Evolutionary conservation across 1,140 invertebrate species (phyloP), one percentile per base, ranked within the genome.

Genomic region (Uloborus diversus): DNA sequence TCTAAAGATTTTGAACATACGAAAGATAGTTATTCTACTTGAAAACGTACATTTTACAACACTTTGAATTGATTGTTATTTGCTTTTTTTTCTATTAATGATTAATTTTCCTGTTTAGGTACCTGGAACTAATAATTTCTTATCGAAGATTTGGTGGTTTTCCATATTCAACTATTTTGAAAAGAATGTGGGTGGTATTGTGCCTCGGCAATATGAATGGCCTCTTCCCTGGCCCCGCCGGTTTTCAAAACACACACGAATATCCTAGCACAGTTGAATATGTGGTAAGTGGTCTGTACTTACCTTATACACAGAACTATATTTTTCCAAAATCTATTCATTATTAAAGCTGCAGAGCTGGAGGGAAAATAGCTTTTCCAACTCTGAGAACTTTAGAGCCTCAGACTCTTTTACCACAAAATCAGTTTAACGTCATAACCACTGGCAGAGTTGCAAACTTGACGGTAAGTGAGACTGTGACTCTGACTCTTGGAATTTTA

Each of bases 91-190:
- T 7, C 17, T 35, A 14, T n/a, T 23, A 30, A 28, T 13, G n/a
- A 27, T 7, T 32, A 53, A 35, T 37, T 14, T 42, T 25, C 20
- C 25, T 47, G 56, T 89, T 49, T 87, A 93, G 89, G 89, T 89
- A 87, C 85, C 87, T 81, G 89, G 89, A 80, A 88, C 89, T 79
- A 90, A 90, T 84, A 93, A 93, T 85, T 92, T 90, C 88, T 88
- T 94, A 80, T 89, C 91, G 71, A 89, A 93, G 64, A 89, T 93
- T 81, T 95, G 94, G 94, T 96, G 94, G 94, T 96, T 91, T 86
- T 89, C 88, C 81, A 85, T 93, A 81, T 95, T 96, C 86, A 88
- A 89, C 84, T 95, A 94, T 88, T 94, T 96, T 86, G 94, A 96
- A 87, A 90, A 91, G 79, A 95, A 94, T 86, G 92, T 95, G 27